Evolutionary conservation across 1,140 invertebrate genomes (phyloP).

Genomic region (Dendrolimus kikuchii): DNA sequence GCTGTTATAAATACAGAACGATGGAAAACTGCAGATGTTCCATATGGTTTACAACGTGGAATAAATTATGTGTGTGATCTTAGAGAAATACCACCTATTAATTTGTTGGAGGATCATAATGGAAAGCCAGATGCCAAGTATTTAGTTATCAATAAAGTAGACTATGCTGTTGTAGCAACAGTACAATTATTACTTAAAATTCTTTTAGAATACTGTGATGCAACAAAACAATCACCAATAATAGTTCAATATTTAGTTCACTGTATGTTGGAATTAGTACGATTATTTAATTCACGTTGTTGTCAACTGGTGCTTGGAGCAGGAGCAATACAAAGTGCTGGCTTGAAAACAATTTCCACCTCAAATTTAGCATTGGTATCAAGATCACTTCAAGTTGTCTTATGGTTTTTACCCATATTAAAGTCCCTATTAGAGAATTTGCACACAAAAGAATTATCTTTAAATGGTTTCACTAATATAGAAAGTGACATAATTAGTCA

Average conservation of each 20-base stretch:
- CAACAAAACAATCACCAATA: slow-evolving; percentile 78
- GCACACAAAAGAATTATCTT: slow-evolving; percentile 59
- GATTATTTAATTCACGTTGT: slow-evolving; percentile 93
- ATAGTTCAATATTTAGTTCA: slow-evolving; percentile 80
- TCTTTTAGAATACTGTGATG: slow-evolving; percentile 92
- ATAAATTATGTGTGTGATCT: slow-evolving; percentile 80
- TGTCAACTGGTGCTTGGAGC: slow-evolving; percentile 96
- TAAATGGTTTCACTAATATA: slow-evolving; percentile 76
- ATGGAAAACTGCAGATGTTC: slow-evolving; percentile 95
- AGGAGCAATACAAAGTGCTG: slow-evolving; percentile 94
- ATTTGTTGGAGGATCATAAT: slow-evolving; percentile 36
- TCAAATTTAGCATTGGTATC: slow-evolving; percentile 94
- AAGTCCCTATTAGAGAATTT: slow-evolving; percentile 77
- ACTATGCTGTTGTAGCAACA: slow-evolving; percentile 88
- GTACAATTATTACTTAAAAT: slow-evolving; percentile 90
- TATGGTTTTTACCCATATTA: slow-evolving; percentile 83
- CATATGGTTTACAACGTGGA: slow-evolving; percentile 87
- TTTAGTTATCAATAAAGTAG: slow-evolving; percentile 84
- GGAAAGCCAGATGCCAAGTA: slow-evolving; percentile 65
- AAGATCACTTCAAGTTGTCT: slow-evolving; percentile 86
- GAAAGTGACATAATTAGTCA: slow-evolving; percentile 90
- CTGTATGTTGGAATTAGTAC: slow-evolving; percentile 89
- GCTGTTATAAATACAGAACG: slow-evolving; percentile 90
- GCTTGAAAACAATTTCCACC: slow-evolving; percentile 96
- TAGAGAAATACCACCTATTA: slow-evolving; percentile 63